Conservation (phyloP, 2,113 vertebrate genomes). For the Pluvialis apricaria region DNA sequence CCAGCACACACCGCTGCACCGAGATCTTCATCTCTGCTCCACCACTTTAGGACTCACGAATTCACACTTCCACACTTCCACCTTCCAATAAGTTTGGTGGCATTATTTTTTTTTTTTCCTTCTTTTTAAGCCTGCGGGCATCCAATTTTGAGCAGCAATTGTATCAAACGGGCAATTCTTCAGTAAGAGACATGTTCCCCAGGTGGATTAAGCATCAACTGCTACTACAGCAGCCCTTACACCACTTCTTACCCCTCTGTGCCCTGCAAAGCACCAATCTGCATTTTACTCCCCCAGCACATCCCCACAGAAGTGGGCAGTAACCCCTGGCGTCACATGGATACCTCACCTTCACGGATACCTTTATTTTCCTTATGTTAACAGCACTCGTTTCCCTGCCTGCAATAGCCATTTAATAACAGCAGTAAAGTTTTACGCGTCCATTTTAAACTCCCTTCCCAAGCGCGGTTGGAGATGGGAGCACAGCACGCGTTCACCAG, state of each 20-base stretch:
- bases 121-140: neutral
- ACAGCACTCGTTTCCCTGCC: neutral
- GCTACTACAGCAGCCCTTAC: neutral
- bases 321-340: neutral
- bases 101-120: neutral
- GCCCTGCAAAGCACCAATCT: neutral
- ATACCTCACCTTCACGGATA: neutral
- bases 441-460: neutral
- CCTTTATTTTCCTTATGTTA: neutral
- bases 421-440: neutral
- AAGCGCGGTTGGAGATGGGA: rapidly evolving
- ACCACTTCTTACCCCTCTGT: neutral
- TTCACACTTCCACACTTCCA: neutral
- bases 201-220: neutral
- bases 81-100: neutral
- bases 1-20: neutral
- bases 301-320: neutral
- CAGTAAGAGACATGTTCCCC: neutral
- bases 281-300: neutral
- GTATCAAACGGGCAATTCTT: neutral
- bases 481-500: rapidly evolving
- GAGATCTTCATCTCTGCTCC: neutral
- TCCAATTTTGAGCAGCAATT: neutral
- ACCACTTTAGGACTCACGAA: neutral
- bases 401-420: neutral